These are phyloP conservation scores for Andrena chrysosceles DNA, from an alignment of 2,888 invertebrate species.

Conservation along the genomic window DNA sequence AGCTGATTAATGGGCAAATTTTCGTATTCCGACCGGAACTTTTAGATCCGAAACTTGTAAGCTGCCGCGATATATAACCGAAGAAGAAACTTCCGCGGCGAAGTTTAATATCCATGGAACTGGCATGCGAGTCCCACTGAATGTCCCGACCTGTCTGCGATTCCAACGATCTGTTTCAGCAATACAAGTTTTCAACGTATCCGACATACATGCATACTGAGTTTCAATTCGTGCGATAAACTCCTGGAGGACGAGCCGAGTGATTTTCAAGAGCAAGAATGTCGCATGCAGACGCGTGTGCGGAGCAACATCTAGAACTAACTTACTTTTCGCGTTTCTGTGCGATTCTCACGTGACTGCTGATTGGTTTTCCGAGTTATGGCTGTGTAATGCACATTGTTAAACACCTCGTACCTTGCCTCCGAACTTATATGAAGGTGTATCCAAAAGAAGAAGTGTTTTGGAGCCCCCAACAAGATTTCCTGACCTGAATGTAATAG, in stretches of 20 bases:
- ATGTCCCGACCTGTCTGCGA: constrained; percentile 50
- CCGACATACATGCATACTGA: constrained; percentile 1
- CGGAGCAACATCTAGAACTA: too few relatives aligned
- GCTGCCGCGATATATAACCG: constrained; percentile 40
- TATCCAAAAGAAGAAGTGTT: too few relatives aligned
- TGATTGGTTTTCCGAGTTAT: too few relatives aligned
- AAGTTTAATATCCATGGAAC: constrained; percentile 55
- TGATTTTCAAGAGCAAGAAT: constrained; percentile 5
- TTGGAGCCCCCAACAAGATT: too few relatives aligned
- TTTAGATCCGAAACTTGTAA: constrained; percentile 38
- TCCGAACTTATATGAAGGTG: too few relatives aligned
- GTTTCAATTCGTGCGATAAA: constrained; percentile 30
- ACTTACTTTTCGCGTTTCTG: too few relatives aligned
- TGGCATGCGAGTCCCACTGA: constrained; percentile 43
- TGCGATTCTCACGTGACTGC: too few relatives aligned
- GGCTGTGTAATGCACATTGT: too few relatives aligned
- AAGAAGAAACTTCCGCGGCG: constrained; percentile 39
- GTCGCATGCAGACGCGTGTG: background rate
- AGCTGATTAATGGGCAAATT: constrained; percentile 49
- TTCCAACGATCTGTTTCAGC: constrained; percentile 48
- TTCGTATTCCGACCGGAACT: constrained; percentile 44
- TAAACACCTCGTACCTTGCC: too few relatives aligned
- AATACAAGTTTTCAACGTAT: constrained; percentile 47
- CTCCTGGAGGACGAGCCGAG: background rate
- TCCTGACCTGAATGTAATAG: too few relatives aligned